Evolutionary conservation across 2,797 vertebrate species (phyloP).

Genomic region (Buphagus erythrorhynchus): DNA sequence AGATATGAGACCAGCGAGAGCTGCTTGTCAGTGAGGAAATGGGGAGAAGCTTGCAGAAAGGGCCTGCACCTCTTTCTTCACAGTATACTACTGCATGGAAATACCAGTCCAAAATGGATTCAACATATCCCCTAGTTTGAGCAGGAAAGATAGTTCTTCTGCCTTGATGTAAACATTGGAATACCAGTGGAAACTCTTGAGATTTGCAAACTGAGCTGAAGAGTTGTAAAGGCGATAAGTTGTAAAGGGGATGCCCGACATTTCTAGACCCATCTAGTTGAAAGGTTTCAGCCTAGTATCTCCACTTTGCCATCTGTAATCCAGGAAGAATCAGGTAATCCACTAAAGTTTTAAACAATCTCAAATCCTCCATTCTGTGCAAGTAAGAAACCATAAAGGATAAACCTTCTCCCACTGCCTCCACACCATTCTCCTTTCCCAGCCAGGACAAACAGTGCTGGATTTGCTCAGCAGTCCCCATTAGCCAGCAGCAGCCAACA

Average conservation of each 20-base stretch:
- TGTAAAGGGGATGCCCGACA: not conserved
- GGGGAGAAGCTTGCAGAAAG: not conserved
- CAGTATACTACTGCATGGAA: not conserved
- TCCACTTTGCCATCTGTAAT: not conserved
- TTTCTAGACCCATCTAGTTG: not conserved
- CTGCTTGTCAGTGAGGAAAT: not conserved
- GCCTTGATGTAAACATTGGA: not conserved
- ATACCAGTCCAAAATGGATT: not conserved
- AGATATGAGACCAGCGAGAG: rapidly evolving
- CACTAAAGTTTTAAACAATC: not conserved
- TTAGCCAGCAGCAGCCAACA: not conserved
- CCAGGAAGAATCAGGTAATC: not conserved
- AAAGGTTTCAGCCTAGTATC: not conserved
- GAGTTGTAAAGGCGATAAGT: not conserved
- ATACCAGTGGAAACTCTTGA: not conserved
- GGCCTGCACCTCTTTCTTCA: not conserved
- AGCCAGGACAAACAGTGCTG: not conserved
- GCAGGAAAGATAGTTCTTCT: not conserved
- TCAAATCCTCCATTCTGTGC: not conserved
- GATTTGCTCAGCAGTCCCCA: not conserved
- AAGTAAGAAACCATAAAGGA: not conserved
- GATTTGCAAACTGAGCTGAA: not conserved
- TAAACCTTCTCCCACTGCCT: not conserved
- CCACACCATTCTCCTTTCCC: not conserved
- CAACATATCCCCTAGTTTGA: not conserved